Evolutionary conservation across 2,888 invertebrate genomes (phyloP).

Genomic region (Aromia moschata): DNA sequence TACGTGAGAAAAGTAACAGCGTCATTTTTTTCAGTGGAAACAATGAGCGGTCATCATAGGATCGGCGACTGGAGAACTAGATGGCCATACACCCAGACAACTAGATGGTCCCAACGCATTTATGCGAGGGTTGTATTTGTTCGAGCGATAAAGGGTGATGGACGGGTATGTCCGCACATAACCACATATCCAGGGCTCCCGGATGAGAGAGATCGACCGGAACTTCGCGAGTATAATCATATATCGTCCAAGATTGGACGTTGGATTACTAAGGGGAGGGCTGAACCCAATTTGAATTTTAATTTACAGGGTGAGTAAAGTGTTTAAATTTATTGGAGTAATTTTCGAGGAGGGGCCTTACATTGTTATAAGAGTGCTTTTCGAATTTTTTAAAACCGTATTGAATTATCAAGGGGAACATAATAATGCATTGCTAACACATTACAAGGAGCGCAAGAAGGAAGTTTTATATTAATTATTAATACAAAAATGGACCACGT

Average conservation of each 20-base stretch:
- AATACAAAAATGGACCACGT: neutral
- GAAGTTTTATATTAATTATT: conserved; percentile 9
- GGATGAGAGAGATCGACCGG: conserved; percentile 61
- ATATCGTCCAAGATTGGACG: conserved; percentile 64
- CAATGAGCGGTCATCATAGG: conserved; percentile 28
- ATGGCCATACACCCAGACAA: conserved; percentile 47
- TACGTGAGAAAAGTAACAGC: no score
- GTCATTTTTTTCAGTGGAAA: conserved; percentile 27
- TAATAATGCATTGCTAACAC: conserved; percentile 21
- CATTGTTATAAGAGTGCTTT: conserved; percentile 37
- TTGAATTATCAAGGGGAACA: conserved; percentile 38
- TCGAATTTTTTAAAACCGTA: conserved; percentile 41
- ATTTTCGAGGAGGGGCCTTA: conserved; percentile 47
- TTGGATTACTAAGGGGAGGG: conserved; percentile 56
- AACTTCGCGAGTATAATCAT: conserved; percentile 62
- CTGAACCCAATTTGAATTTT: conserved; percentile 63
- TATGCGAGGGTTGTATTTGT: conserved; percentile 63
- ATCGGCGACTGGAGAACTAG: conserved; percentile 22
- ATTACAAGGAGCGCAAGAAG: conserved; percentile 16
- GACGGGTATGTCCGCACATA: conserved; percentile 64
- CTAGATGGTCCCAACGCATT: conserved; percentile 56
- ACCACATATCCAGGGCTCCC: conserved; percentile 57
- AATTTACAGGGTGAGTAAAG: conserved; percentile 62
- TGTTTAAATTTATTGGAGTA: conserved; percentile 56
- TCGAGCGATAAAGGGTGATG: conserved; percentile 63